A percentile compares a stretch with the other conserved stretches of the same genome.
Evolutionary conservation across 2,113 vertebrate genomes (phyloP).

Genomic region (Mormyrus iriodes): DNA sequence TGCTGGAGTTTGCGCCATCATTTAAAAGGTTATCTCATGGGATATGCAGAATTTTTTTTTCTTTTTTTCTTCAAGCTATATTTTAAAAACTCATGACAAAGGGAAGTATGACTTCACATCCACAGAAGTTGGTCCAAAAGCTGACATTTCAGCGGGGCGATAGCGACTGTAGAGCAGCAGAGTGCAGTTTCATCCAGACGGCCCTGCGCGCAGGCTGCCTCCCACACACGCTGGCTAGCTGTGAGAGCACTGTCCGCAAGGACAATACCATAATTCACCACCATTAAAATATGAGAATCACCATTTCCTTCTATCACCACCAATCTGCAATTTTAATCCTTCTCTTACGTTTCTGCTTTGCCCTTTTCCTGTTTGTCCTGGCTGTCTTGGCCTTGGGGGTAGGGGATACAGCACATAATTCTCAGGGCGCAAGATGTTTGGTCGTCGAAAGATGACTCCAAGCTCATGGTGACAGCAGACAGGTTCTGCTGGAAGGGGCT

Average conservation of each 20-base stretch:
- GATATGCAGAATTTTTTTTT: neutral
- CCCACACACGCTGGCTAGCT: constrained; percentile 54
- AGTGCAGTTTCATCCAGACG: constrained; percentile 57
- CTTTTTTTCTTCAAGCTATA: neutral
- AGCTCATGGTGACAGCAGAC: neutral
- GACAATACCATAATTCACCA: constrained; percentile 75
- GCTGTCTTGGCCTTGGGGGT: neutral
- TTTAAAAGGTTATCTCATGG: neutral
- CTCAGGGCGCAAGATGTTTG: neutral
- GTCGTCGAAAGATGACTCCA: neutral
- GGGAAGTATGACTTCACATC: neutral
- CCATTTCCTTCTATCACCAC: constrained; percentile 58
- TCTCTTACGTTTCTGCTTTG: constrained; percentile 12
- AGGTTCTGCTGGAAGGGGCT: neutral
- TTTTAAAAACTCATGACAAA: neutral
- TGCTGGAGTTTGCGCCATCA: neutral
- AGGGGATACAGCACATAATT: neutral
- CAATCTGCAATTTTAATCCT: constrained; percentile 75
- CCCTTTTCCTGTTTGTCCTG: neutral
- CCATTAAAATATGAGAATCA: constrained; percentile 66
- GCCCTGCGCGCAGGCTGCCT: constrained; percentile 49
- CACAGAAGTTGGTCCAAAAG: constrained; percentile 51
- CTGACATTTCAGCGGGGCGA: constrained; percentile 52
- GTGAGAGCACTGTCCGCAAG: constrained; percentile 39
- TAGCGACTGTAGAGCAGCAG: constrained; percentile 40